Evolutionary conservation across 1,140 invertebrate species (phyloP).

Genomic region (Anoplophora glabripennis): DNA sequence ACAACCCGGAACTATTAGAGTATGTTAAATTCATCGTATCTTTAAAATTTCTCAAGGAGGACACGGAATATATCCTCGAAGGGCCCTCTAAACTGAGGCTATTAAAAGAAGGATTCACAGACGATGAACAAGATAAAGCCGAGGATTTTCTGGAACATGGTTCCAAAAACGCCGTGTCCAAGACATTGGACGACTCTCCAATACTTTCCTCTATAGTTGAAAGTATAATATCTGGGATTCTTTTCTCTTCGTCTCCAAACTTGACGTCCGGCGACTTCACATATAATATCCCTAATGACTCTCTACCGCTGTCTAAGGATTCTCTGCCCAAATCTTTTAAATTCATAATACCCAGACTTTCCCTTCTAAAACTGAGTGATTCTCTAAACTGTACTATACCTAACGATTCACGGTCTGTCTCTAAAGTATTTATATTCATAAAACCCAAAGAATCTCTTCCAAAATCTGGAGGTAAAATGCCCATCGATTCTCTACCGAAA

Average conservation of each 20-base stretch:
- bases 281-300: conserved; percentile 10
- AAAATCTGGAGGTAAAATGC: conserved; percentile 5
- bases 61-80: conserved; percentile 7
- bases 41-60: neutral
- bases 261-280: neutral
- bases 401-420: too few species aligned
- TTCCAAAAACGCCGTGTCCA: conserved; percentile 10
- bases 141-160: neutral
- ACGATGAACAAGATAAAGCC: neutral
- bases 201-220: neutral
- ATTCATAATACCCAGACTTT: neutral
- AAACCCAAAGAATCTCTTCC: neutral
- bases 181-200: neutral
- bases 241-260: neutral
- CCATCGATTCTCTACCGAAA: conserved; percentile 5
- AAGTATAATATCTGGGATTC: conserved; percentile 6
- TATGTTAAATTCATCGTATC: neutral
- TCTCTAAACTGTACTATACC: too few species aligned
- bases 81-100: conserved; percentile 4
- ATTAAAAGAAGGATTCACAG: neutral
- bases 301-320: conserved; percentile 3
- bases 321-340: neutral
- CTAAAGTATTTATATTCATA: neutral
- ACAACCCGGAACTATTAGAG: neutral
- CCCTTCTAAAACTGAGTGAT: too few species aligned